Base-by-base conservation (phyloP, 2,797 vertebrate genomes). In the Streptopelia turtur region DNA sequence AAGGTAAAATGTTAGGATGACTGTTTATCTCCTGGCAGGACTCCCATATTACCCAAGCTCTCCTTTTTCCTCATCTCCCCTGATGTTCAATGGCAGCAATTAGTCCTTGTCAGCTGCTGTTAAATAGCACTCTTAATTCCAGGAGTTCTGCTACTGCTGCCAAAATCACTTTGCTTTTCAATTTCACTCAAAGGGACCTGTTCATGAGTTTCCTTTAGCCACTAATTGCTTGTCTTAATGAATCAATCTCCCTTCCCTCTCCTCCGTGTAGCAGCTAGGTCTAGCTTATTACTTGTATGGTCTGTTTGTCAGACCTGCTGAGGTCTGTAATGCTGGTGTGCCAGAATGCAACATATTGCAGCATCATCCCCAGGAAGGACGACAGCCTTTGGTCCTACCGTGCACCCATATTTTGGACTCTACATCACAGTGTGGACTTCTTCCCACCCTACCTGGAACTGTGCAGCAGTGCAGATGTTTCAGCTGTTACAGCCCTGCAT, bases 31-130 rank as follows among this genome's bases (percentile, higher is more conserved):
- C 20, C 63, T 94, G 70, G 53, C 71, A 80, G 37, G 53, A 66
- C 37, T 89, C 56, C 75, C 6, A 1, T 1, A 1, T 89, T 85
- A 63, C 30, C 57, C 33, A 57, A 30, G 37, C 37, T 75, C 20
- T 76, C 37, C 37, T 72, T 85, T 84, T 69, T 60, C 39, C 59
- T 63, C n/a, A 4, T 68, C n/a, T 92, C 56, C 53, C 45, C 49
- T 49, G 13, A 31, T n/a, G 43, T 74, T 89, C 86, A 47, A 13
- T 77, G 55, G 53, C 70, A 95, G 83, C 49, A 90, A 76, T 82
- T 93, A 80, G 75, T 70, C 61, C 83, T 83, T 77, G 64, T 70
- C 80, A 93, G 75, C 86, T 83, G 90, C 81, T 84, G 70, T 70
- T 77, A 88, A 52, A 74, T 87, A 89, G 64, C 60, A 35, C 33